Evolutionary conservation across 2,888 invertebrate genomes (phyloP).

Genomic region (Philonicus albiceps): DNA sequence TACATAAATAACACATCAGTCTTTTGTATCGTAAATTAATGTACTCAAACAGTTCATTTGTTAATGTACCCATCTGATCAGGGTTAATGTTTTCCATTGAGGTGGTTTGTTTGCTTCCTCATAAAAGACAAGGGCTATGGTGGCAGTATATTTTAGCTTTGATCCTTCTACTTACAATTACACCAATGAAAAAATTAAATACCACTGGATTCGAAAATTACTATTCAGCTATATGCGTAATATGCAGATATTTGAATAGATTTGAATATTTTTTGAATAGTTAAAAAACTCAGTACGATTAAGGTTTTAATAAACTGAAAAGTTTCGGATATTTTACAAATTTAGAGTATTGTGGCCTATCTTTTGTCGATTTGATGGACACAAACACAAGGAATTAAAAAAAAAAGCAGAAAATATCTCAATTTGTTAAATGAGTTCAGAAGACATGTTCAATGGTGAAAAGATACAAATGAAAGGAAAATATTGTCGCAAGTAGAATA

Average conservation of each 20-base stretch:
- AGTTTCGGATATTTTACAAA: not conserved
- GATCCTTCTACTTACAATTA: not conserved
- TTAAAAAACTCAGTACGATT: not conserved
- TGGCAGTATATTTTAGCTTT: not conserved
- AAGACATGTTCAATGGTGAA: not conserved
- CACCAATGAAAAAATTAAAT: not conserved
- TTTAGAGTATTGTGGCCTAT: not conserved
- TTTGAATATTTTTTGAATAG: no score
- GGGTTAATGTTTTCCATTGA: not conserved
- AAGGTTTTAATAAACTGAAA: not conserved
- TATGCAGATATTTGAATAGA: no score
- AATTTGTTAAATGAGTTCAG: not conserved
- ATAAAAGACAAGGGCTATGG: not conserved
- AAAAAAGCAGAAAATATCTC: not conserved
- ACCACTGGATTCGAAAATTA: no score
- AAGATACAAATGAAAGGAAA: not conserved
- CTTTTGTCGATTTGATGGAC: not conserved
- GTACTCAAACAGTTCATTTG: not conserved
- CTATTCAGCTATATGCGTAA: no score
- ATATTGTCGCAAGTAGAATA: not conserved
- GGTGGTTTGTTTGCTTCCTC: not conserved
- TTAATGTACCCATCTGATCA: not conserved
- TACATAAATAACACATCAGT: not conserved
- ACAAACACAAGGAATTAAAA: no score
- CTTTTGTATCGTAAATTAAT: not conserved